Percentiles rank a stretch among this genome's conserved stretches.
phyloP scores from a whole-genome alignment of 2,797 vertebrate genomes.

The Anguilla megastoma region DNA sequence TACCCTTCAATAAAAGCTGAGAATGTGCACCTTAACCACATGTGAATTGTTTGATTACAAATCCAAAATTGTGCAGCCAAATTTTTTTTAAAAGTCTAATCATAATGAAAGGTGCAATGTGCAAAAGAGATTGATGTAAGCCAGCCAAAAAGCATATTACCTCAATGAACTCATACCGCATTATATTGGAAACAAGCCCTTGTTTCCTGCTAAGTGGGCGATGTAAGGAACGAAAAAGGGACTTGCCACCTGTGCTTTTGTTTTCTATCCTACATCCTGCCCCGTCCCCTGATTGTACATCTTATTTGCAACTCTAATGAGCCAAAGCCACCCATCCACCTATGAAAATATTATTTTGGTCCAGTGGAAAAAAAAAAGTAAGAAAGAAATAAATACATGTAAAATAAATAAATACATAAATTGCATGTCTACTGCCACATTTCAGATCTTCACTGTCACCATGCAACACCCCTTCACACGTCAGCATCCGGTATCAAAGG shows the following conservation, averaged over 20 bases:
- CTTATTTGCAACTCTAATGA: conserved; percentile 45
- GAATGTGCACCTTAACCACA: no score
- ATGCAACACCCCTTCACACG: background rate
- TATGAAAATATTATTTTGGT: background rate
- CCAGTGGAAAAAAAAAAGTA: no score
- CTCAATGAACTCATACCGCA: conserved; percentile 32
- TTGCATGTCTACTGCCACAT: background rate
- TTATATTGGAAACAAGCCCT: conserved; percentile 30
- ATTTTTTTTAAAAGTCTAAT: background rate
- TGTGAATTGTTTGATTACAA: no score
- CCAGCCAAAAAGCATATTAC: conserved; percentile 23
- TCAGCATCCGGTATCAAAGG: background rate
- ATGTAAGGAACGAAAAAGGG: conserved; percentile 21
- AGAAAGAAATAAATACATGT: no score
- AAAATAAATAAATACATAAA: background rate
- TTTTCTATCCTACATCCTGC: conserved; percentile 19
- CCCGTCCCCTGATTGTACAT: conserved; percentile 34
- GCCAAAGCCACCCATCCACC: background rate
- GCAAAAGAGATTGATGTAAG: background rate
- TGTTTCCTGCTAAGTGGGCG: conserved; percentile 4
- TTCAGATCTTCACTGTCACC: background rate
- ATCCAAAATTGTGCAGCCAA: no score
- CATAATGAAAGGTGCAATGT: background rate
- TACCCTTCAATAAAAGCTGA: no score
- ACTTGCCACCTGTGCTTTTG: conserved; percentile 33